Conservation (phyloP, 2,797 vertebrate species). For the Sarcoramphus papa region DNA sequence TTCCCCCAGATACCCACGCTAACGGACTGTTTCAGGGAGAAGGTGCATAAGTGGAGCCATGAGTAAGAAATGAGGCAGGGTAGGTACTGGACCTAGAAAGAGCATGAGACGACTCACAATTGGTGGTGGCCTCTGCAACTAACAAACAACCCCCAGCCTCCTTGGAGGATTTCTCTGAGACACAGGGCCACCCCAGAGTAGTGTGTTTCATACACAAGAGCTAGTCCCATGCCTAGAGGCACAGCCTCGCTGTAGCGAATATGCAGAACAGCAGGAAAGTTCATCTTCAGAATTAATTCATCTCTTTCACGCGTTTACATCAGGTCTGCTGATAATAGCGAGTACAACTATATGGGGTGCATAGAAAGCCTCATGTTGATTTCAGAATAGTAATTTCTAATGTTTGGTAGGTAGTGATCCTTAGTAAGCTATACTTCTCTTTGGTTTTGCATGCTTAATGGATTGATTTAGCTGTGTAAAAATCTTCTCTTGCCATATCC, state of each 20-base stretch:
- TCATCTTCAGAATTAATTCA: not conserved
- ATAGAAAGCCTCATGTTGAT: not conserved
- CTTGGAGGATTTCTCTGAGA: not conserved
- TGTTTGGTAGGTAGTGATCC: not conserved
- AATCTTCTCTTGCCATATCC: not conserved
- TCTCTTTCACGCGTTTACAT: not conserved
- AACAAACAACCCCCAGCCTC: not conserved
- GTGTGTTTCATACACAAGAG: not conserved
- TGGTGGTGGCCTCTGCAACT: not conserved
- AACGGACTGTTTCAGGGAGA: not conserved
- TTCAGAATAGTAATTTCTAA: not conserved
- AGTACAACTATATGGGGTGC: not conserved
- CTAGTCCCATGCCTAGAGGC: not conserved
- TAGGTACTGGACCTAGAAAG: not conserved
- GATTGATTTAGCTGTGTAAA: not conserved
- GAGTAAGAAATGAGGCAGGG: not conserved
- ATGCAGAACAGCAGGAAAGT: not conserved
- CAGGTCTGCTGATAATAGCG: fast-evolving
- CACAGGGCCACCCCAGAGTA: not conserved
- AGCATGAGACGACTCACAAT: not conserved
- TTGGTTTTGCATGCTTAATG: not conserved
- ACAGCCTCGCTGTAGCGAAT: not conserved
- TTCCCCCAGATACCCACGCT: not conserved
- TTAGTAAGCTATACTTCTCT: not conserved
- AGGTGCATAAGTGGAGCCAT: not conserved